Evolutionary conservation across 1,140 invertebrate species (phyloP), one percentile per base, ranked within the genome.

Genomic region (Apis laboriosa): DNA sequence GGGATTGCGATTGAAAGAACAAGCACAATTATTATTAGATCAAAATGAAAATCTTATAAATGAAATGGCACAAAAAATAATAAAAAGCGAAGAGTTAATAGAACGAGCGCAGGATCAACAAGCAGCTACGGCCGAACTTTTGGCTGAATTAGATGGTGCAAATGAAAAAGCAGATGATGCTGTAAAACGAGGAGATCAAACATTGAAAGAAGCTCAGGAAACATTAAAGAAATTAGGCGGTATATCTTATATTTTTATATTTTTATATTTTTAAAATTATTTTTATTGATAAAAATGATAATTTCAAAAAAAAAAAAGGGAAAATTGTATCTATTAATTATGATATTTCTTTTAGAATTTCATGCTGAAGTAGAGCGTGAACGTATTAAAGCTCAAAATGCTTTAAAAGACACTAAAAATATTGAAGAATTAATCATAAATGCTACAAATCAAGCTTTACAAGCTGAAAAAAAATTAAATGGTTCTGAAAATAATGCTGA

Each of bases 311-410:
- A 9, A 9, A 1, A n/a, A 2, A 17, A 51, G 12, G 34, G 11
- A 64, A 17, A 61, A 15, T 0, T 53, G 1, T 5, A 63, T 70
- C 2, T 19, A 11, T 51, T 49, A 80, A 60, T 51, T 63, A 21
- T 60, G 3, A 56, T 55, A 15, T 68, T 82, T 73, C 68, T 86
- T 93, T 88, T 88, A 97, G 98, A 97, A 91, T 99, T 99, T 94
- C 98, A 99, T 91, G 95, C 97, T 64, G 96, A 98, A 93, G 98
- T 99, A 4, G 96, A 97, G 86, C 96, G 96, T 66, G 98, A 97
- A 79, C 96, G 96, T 67, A 93, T 94, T 12, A 95, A 95, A 82
- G 97, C 97, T 0, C 92, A 95, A 78, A 94, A 96, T 60, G 96
- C 97, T 17, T 90, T 97, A 58, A 86, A 94, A 75, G 93, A 94